phyloP scores from a whole-genome alignment of 2,888 invertebrate species.

The Marasmarcha lunaedactyla region DNA sequence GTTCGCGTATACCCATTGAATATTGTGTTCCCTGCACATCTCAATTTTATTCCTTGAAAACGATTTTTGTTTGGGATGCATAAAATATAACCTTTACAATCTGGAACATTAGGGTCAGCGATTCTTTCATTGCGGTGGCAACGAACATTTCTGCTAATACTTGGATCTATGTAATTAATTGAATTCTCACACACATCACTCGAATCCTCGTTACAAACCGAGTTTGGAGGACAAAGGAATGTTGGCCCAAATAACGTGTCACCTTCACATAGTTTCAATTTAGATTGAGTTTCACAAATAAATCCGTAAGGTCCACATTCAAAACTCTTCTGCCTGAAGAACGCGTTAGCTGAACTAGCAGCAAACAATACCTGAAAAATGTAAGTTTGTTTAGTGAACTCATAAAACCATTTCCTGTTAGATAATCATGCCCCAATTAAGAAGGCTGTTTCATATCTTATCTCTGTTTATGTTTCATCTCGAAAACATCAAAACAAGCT shows the following conservation, averaged over 20 bases:
- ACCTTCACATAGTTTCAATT: constrained; percentile 45
- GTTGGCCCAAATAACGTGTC: constrained; percentile 39
- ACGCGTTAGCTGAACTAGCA: constrained; percentile 18
- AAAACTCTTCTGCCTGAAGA: constrained; percentile 21
- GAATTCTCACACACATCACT: constrained; percentile 47
- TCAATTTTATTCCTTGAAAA: constrained; percentile 57
- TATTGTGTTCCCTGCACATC: constrained; percentile 50
- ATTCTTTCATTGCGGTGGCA: constrained; percentile 51
- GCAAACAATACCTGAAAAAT: constrained; percentile 19
- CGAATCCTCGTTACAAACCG: constrained; percentile 54
- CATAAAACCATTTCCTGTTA: neutral
- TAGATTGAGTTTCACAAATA: constrained; percentile 38
- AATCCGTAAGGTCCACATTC: constrained; percentile 56
- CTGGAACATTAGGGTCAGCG: constrained; percentile 47
- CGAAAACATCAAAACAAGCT: too few relatives aligned
- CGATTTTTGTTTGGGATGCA: constrained; percentile 53
- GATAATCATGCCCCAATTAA: too few relatives aligned
- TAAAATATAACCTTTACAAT: constrained; percentile 58
- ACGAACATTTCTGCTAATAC: constrained; percentile 32
- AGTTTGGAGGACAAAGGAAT: constrained; percentile 47
- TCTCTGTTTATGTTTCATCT: too few relatives aligned
- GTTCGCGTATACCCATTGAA: constrained; percentile 51
- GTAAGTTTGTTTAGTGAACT: neutral
- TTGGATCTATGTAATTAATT: constrained; percentile 43
- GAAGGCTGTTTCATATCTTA: too few relatives aligned